These are phyloP conservation scores for Telmatherina bonti DNA, from an alignment of 2,797 vertebrate genomes.

Conservation along the genomic window DNA sequence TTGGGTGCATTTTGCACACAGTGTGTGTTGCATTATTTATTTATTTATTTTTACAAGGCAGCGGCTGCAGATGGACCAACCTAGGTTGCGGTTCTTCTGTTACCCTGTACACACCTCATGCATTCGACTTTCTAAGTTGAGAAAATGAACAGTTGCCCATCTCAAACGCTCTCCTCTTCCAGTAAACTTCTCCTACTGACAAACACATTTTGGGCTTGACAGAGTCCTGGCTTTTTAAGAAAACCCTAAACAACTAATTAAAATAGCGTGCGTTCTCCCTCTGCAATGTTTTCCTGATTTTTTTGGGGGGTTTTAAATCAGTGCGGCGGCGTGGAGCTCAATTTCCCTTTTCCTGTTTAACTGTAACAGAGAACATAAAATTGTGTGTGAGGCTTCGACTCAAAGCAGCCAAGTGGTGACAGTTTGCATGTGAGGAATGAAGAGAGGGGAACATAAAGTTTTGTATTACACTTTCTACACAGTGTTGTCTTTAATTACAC, in stretches of 20 bases:
- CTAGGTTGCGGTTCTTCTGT: slow-evolving; percentile 20
- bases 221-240: slow-evolving; percentile 29
- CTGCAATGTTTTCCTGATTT: slow-evolving; percentile 38
- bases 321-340: slow-evolving; percentile 20
- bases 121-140: slow-evolving; percentile 80
- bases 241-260: slow-evolving; percentile 17
- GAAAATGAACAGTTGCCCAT: slow-evolving; percentile 77
- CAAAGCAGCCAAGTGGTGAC: slow-evolving; percentile 20
- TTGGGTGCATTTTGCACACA: not conserved
- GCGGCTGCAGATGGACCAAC: slow-evolving; percentile 30
- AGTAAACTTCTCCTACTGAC: slow-evolving; percentile 53
- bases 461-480: slow-evolving; percentile 7
- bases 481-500: slow-evolving; percentile 42
- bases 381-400: slow-evolving; percentile 8
- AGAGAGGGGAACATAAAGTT: slow-evolving; percentile 22
- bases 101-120: slow-evolving; percentile 65
- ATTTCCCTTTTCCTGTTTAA: slow-evolving; percentile 42
- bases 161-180: slow-evolving; percentile 54
- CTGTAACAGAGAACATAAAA: slow-evolving; percentile 24
- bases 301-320: slow-evolving; percentile 37
- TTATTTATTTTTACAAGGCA: slow-evolving; percentile 8
- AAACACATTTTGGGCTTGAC: slow-evolving; percentile 47
- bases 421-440: slow-evolving; percentile 6
- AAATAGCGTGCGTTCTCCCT: slow-evolving; percentile 38
- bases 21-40: slow-evolving; percentile 27